Conservation (phyloP, 2,888 invertebrate species). For the Agrotis puta region DNA sequence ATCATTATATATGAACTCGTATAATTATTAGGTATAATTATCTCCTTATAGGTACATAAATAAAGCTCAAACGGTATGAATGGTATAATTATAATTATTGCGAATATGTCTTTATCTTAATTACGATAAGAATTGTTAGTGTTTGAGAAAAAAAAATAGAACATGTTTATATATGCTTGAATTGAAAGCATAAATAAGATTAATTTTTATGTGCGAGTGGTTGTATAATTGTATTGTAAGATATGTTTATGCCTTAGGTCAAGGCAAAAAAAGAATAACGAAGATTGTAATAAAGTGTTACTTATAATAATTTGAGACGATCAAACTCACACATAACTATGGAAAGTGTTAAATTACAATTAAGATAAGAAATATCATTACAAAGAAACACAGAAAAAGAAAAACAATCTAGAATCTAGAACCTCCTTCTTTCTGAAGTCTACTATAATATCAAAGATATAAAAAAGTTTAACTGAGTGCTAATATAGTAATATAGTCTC, state of each 20-base stretch:
- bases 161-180: background rate
- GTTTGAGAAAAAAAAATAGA: constrained; percentile 29
- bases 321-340: too few species aligned
- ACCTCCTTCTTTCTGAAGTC: too few species aligned
- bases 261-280: too few species aligned
- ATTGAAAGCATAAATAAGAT: background rate
- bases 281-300: too few species aligned
- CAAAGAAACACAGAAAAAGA: too few species aligned
- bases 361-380: too few species aligned
- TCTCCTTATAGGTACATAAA: constrained; percentile 46
- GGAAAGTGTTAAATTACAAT: too few species aligned
- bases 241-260: background rate
- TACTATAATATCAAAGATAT: too few species aligned
- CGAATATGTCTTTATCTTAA: constrained; percentile 47
- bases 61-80: constrained; percentile 39
- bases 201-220: background rate
- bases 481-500: too few species aligned
- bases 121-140: constrained; percentile 25
- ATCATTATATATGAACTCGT: constrained; percentile 43
- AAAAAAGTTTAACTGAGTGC: too few species aligned
- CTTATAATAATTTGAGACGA: too few species aligned
- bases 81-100: constrained; percentile 52
- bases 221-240: background rate
- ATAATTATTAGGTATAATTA: constrained; percentile 51
- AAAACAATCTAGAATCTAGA: too few species aligned